Evolutionary conservation across 30 jellyfish, hydroid and myxozoan species (phyloP).

Genomic region (Rhopilema esculentum): DNA sequence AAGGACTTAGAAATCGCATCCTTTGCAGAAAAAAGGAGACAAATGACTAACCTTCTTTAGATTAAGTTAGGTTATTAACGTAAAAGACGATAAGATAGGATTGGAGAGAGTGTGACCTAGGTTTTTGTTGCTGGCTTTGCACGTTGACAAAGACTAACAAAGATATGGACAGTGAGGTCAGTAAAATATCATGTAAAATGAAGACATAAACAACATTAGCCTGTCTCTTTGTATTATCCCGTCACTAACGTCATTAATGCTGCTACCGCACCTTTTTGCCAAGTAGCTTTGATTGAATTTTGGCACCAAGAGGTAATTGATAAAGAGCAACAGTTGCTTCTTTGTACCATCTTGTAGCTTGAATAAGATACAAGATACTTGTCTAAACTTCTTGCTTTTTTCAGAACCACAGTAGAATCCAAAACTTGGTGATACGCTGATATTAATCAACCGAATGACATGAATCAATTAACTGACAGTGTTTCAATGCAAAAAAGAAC

Average conservation of each 20-base stretch:
- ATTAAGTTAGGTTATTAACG: background rate
- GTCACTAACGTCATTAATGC: background rate
- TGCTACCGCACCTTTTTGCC: background rate
- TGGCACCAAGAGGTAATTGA: background rate
- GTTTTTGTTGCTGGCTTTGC: background rate
- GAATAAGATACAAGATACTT: too few relatives aligned
- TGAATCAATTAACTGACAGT: too few relatives aligned
- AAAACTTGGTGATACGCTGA: too few relatives aligned
- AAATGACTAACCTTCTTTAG: background rate
- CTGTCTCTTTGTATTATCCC: background rate
- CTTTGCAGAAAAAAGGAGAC: background rate
- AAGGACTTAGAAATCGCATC: background rate
- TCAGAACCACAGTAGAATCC: background rate
- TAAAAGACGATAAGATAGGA: background rate
- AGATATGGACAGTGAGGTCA: background rate
- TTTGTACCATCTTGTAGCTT: background rate
- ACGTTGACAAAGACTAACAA: background rate
- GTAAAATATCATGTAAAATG: background rate
- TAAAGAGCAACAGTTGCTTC: background rate
- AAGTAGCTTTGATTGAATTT: background rate
- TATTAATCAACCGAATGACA: too few relatives aligned
- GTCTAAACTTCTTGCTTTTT: background rate
- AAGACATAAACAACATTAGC: background rate
- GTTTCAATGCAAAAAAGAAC: too few relatives aligned
- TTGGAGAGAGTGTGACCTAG: background rate